Evolutionary conservation across 2,113 vertebrate species (phyloP), one percentile per base, ranked within the genome.

Genomic region (Tragelaphus imberbis): DNA sequence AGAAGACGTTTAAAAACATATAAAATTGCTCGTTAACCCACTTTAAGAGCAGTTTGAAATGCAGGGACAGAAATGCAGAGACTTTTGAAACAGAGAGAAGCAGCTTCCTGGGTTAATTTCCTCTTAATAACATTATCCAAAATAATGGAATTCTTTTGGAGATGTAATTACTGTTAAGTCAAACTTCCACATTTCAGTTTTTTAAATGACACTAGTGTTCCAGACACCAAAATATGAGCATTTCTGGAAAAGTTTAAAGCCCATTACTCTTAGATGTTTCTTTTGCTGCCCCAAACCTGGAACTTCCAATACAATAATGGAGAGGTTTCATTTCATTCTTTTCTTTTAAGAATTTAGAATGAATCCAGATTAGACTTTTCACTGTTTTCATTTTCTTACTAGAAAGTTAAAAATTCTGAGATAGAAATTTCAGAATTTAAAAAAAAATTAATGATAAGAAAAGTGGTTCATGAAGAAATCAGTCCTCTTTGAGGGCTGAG

Each of bases 381-480:
- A 85, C 27, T 77, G 17, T 84, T 88, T 92, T 61, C 30, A 44
- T n/a, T 63, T 95, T 63, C 61, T 91, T 91, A 8, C 6, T 90
- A 71, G 53, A 63, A 33, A 89, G 9, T 28, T 84, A 12, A 93
- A 97, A 87, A 49, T 86, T 95, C 27, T 85, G 23, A 96, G 14
- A 58, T 28, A 53, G 36, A 65, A 97, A 94, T 93, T 92, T 93
- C 55, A 91, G 21, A 93, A 82, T 86, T 89, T 27, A 65, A 87
- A 79, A 90, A 79, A 79, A 91, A 90, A 55, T 33, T 80, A 30
- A 80, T 7, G 16, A 63, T 85, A 77, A 68, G 23, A 36, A 82
- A 90, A 85, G 19, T 82, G 27, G 28, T 59, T 94, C 28, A 4
- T 79, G 65, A 77, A 68, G 53, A 96, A 93, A 93, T 4, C 16